These are phyloP conservation scores for Paramormyrops hopkinsi DNA, from an alignment of 2,797 vertebrate genomes.

Conservation along the genomic window DNA sequence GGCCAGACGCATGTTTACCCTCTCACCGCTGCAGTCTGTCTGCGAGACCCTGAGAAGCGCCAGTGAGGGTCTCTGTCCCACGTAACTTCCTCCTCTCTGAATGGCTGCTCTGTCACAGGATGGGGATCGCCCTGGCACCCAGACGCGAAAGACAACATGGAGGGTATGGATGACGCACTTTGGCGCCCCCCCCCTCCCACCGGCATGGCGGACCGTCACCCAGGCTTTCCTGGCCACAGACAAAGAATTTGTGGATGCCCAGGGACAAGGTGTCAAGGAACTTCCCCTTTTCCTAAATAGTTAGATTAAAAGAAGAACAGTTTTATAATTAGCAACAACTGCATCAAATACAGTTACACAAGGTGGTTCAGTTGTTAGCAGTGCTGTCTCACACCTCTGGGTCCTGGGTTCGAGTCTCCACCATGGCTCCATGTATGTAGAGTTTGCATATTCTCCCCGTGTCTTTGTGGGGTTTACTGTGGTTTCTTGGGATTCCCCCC, in stretches of 20 bases:
- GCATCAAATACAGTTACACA: neutral
- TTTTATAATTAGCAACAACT: neutral
- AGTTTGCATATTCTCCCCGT: neutral
- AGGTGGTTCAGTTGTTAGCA: neutral
- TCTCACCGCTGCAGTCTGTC: conserved; percentile 16
- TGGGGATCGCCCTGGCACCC: neutral
- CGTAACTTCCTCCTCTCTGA: conserved; percentile 17
- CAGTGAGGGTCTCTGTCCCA: conserved; percentile 7
- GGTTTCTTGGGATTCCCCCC: neutral
- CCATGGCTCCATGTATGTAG: neutral
- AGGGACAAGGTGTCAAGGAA: neutral
- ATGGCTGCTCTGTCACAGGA: conserved; percentile 27
- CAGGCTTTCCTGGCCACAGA: neutral
- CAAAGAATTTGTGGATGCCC: neutral
- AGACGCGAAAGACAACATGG: conserved; percentile 24
- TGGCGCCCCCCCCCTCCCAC: neutral
- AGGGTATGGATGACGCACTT: neutral
- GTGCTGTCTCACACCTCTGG: neutral
- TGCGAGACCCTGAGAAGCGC: conserved; percentile 24
- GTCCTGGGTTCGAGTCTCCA: neutral
- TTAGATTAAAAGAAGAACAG: neutral
- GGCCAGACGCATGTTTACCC: conserved; percentile 30
- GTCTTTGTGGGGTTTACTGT: neutral
- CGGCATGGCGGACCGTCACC: neutral
- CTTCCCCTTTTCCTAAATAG: neutral